A percentile compares a stretch with the other conserved stretches of the same genome.
Evolutionary conservation across 2,888 invertebrate species (phyloP).

Genomic region (Tanaodytes sp.): DNA sequence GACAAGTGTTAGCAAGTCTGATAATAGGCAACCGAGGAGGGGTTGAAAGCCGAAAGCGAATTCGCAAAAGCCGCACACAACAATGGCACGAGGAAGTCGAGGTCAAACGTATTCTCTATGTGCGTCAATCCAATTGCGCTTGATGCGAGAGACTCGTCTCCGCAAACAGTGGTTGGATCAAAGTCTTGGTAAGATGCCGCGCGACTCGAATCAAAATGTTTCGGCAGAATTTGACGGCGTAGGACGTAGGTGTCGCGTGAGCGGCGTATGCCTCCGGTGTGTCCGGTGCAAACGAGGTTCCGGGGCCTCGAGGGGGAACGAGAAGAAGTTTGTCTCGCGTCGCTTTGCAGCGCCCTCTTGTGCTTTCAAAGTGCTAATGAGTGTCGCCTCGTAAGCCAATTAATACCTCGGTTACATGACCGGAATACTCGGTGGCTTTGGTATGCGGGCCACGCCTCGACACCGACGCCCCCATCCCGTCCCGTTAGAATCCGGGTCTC

Average conservation of each 20-base stretch:
- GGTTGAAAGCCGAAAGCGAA: too few species aligned
- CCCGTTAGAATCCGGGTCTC: too few species aligned
- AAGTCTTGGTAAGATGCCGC: constrained; percentile 26
- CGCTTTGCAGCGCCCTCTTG: constrained; percentile 61
- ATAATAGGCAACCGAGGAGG: too few species aligned
- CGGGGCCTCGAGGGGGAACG: background rate
- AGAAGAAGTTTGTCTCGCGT: constrained; percentile 40
- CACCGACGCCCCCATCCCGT: constrained; percentile 57
- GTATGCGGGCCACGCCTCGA: constrained; percentile 72
- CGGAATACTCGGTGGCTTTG: constrained; percentile 71
- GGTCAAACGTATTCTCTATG: constrained; percentile 28
- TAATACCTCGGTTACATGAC: constrained; percentile 73
- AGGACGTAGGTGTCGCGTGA: too few species aligned
- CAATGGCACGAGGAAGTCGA: too few species aligned
- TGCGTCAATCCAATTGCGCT: constrained; percentile 35
- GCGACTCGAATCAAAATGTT: constrained; percentile 32
- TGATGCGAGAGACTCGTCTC: constrained; percentile 27
- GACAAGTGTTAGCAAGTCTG: too few species aligned
- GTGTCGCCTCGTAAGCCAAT: constrained; percentile 74
- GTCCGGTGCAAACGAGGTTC: constrained; percentile 18
- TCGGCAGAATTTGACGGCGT: too few species aligned
- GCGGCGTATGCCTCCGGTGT: too few species aligned
- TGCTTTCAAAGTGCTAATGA: constrained; percentile 73
- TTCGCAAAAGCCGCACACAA: too few species aligned
- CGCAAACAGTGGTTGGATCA: constrained; percentile 32